Conservation (phyloP, 2,113 vertebrate genomes). For the Daphoenositta chrysoptera region DNA sequence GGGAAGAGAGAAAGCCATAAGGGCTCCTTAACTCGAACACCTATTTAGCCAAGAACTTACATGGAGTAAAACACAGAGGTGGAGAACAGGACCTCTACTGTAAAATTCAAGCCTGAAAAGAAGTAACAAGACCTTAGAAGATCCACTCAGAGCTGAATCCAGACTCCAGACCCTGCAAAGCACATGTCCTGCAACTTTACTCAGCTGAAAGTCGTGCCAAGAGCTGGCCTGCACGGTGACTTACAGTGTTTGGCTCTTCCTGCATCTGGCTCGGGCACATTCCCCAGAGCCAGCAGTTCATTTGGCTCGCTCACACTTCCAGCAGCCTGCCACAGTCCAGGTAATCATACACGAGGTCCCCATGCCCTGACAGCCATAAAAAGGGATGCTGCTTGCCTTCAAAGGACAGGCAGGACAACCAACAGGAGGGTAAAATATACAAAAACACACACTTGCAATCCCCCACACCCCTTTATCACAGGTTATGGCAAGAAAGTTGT, state of each 20-base stretch:
- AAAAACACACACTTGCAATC: background rate
- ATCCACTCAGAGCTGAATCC: background rate
- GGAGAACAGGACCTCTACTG: background rate
- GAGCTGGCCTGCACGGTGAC: background rate
- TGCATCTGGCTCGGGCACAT: background rate
- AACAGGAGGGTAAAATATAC: background rate
- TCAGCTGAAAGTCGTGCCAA: background rate
- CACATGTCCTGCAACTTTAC: background rate
- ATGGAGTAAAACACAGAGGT: background rate
- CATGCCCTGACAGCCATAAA: background rate
- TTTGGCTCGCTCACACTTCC: background rate
- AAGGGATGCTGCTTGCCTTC: background rate
- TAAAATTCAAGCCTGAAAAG: background rate
- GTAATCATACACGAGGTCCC: background rate
- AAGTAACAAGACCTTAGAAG: background rate
- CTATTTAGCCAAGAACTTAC: background rate
- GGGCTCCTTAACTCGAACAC: background rate
- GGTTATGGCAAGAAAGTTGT: background rate
- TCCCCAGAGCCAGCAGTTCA: background rate
- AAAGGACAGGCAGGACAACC: background rate
- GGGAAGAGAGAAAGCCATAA: background rate
- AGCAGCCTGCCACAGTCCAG: background rate
- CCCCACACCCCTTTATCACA: background rate
- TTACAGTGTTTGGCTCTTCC: background rate
- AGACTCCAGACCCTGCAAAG: background rate